These are phyloP conservation scores for Pelecanoides urinatrix DNA, from an alignment of 2,113 vertebrate genomes.

Conservation along the genomic window DNA sequence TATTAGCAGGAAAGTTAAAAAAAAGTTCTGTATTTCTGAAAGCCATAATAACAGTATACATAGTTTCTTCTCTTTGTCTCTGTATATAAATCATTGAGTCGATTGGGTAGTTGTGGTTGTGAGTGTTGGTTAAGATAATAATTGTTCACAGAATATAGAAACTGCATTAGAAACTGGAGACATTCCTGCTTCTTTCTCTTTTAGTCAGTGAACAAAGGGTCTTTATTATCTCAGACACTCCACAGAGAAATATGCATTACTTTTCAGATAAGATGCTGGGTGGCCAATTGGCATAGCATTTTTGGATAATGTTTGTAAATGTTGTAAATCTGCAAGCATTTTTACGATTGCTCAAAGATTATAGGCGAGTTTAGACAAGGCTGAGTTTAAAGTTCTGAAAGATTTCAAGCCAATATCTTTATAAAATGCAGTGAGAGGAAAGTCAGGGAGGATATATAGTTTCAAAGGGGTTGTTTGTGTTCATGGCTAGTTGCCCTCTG, in stretches of 20 bases:
- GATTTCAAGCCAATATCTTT: background rate
- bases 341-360: background rate
- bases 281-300: background rate
- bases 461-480: background rate
- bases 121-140: background rate
- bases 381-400: background rate
- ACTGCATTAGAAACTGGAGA: background rate
- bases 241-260: background rate
- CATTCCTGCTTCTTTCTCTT: background rate
- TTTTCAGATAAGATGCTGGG: background rate
- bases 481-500: background rate
- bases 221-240: background rate
- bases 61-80: background rate
- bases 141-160: background rate
- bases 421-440: background rate
- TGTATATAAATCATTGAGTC: background rate
- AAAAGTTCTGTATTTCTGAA: background rate
- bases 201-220: background rate
- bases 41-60: background rate
- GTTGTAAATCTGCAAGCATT: background rate
- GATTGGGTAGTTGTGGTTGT: background rate
- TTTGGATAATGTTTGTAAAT: background rate
- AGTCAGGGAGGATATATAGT: background rate
- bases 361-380: background rate
- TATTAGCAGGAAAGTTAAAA: slow-evolving; percentile 22